Percentiles rank a stretch among this genome's conserved stretches.
Conservation (phyloP, 2,113 vertebrate species). For the Paraplagusia blochii region DNA sequence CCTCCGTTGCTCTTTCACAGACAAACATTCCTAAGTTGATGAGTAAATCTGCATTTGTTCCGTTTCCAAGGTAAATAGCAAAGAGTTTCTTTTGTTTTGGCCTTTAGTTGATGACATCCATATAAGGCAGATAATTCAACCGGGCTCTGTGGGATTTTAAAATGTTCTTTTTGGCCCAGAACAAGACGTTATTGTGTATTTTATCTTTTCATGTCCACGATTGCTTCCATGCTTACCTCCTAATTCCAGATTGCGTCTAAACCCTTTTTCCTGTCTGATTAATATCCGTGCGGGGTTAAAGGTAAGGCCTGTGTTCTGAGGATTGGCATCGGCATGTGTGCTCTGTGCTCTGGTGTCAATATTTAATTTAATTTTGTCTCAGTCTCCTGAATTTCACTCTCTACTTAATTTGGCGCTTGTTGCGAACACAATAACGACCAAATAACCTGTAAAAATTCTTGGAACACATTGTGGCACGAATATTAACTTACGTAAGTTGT, state of each 20-base stretch:
- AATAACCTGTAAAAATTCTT: conserved; percentile 3
- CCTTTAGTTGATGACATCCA: conserved; percentile 20
- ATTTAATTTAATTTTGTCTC: conserved; percentile 9
- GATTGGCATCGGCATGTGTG: conserved; percentile 31
- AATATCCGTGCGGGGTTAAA: conserved; percentile 61
- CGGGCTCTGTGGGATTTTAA: conserved; percentile 26
- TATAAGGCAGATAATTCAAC: conserved; percentile 43
- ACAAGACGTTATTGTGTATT: conserved; percentile 40
- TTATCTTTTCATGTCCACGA: conserved; percentile 55
- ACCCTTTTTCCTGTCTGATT: conserved; percentile 47
- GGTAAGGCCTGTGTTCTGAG: conserved; percentile 47
- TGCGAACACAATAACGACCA: too few species aligned
- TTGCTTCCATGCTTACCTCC: conserved; percentile 48
- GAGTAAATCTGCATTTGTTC: conserved; percentile 15
- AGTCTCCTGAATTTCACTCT: conserved; percentile 4
- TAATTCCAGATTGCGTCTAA: conserved; percentile 41
- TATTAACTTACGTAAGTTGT: conserved; percentile 1
- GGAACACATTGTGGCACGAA: conserved; percentile 5
- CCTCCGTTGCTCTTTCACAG: conserved; percentile 8
- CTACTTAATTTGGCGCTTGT: not conserved
- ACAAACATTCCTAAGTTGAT: conserved; percentile 31
- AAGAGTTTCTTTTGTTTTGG: conserved; percentile 25
- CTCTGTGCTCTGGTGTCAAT: conserved; percentile 31
- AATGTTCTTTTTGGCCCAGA: conserved; percentile 49
- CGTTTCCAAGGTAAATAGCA: conserved; percentile 20